phyloP scores from a whole-genome alignment of 2,113 vertebrate species.

The Tenebrosternarchus preto region DNA sequence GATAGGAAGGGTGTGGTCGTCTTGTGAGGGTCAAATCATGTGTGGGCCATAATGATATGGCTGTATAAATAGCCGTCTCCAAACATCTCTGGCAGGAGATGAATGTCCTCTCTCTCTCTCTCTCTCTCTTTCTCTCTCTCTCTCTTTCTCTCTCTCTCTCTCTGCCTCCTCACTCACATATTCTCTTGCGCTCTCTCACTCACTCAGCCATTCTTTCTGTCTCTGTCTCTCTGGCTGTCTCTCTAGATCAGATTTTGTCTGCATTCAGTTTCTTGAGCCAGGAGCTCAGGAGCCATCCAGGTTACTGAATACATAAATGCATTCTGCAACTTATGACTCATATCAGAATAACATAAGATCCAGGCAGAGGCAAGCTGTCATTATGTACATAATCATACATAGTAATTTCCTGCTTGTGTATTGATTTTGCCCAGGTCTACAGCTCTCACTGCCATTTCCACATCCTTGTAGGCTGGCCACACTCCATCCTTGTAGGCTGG shows the following conservation, averaged over 20 bases:
- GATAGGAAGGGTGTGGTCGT: background rate
- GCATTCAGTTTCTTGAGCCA: background rate
- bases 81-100: conserved; percentile 12
- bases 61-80: conserved; percentile 34
- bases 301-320: background rate
- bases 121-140: background rate
- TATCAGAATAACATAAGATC: no score
- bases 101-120: background rate
- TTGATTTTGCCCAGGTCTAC: background rate
- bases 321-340: background rate
- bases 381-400: conserved; percentile 13
- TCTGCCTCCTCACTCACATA: background rate
- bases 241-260: conserved; percentile 11
- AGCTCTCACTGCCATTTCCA: conserved; percentile 5
- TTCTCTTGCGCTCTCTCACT: background rate
- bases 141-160: background rate
- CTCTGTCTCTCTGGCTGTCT: background rate
- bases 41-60: conserved; percentile 30
- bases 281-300: conserved; percentile 5
- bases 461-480: conserved; percentile 19
- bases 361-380: background rate
- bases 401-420: conserved; percentile 7
- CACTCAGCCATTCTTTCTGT: background rate
- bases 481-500: conserved; percentile 14
- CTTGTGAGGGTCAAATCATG: conserved; percentile 4